Percentiles rank a stretch among this genome's conserved stretches.
These are phyloP conservation scores for Corythucha ciliata DNA, from an alignment of 2,888 invertebrate genomes.

Conservation along the genomic window DNA sequence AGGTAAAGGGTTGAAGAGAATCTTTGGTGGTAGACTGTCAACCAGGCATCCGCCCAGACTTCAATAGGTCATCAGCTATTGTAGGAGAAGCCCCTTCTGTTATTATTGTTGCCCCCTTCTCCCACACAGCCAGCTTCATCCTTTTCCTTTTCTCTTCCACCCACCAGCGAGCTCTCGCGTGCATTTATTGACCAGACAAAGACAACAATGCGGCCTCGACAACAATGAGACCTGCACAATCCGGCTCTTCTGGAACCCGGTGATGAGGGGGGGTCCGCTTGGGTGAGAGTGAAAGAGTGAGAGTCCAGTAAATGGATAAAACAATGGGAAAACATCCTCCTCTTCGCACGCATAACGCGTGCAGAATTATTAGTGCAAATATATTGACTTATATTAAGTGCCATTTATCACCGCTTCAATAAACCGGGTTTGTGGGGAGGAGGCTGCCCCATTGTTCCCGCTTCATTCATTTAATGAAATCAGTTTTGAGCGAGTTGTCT, in stretches of 20 bases:
- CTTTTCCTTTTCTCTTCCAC: constrained; percentile 2
- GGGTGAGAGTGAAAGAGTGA: constrained; percentile 7
- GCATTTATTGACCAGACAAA: constrained; percentile 35
- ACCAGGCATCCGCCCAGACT: constrained; percentile 25
- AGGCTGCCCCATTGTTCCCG: constrained; percentile 23
- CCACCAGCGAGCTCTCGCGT: constrained; percentile 26
- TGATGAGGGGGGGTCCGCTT: neutral
- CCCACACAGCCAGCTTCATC: constrained; percentile 2
- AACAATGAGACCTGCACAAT: constrained; percentile 32
- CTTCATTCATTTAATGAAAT: constrained; percentile 23
- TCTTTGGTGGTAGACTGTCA: constrained; percentile 23
- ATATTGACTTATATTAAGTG: constrained; percentile 33
- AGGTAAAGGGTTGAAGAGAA: constrained; percentile 20
- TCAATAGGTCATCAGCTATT: constrained; percentile 31
- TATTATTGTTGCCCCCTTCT: constrained; percentile 25
- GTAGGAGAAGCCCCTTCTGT: constrained; percentile 20
- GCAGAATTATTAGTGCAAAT: constrained; percentile 32
- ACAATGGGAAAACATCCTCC: constrained; percentile 32
- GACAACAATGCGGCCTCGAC: constrained; percentile 30
- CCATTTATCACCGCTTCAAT: constrained; percentile 28
- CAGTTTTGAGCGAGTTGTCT: constrained; percentile 25
- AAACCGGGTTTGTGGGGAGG: too few relatives aligned
- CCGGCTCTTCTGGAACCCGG: constrained; percentile 20
- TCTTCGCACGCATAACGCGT: constrained; percentile 9
- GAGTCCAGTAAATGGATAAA: constrained; percentile 30